These are phyloP conservation scores for Melinaea menophilus DNA, from an alignment of 2,888 invertebrate genomes.

Conservation along the genomic window DNA sequence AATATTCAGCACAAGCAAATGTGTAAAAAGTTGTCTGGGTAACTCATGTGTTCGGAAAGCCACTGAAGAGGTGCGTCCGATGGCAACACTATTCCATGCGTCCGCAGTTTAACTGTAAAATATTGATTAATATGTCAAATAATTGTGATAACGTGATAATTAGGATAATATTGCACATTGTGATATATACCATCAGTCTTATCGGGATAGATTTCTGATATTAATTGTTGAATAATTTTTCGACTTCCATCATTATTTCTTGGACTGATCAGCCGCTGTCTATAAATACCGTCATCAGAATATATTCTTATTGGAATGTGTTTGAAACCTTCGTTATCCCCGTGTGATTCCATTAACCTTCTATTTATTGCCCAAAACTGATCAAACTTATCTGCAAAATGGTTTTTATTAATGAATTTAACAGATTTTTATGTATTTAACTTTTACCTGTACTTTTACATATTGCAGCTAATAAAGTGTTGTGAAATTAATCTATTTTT, in stretches of 20 bases:
- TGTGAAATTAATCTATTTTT: too few species aligned
- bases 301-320: slow-evolving; percentile 94
- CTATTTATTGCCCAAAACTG: slow-evolving; percentile 99
- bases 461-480: too few species aligned
- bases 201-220: slow-evolving; percentile 83
- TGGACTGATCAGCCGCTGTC: slow-evolving; percentile 88
- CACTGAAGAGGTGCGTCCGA: slow-evolving; percentile 95
- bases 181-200: slow-evolving; percentile 51
- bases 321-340: slow-evolving; percentile 89
- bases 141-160: neutral
- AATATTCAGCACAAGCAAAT: slow-evolving; percentile 75
- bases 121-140: slow-evolving; percentile 1
- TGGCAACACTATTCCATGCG: slow-evolving; percentile 94
- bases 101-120: slow-evolving; percentile 84
- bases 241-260: slow-evolving; percentile 84
- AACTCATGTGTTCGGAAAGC: slow-evolving; percentile 98
- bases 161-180: neutral
- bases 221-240: slow-evolving; percentile 84
- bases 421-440: too few species aligned
- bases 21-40: slow-evolving; percentile 99
- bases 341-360: slow-evolving; percentile 92
- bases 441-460: too few species aligned
- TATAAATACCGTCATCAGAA: slow-evolving; percentile 82
- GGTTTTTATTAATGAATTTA: neutral
- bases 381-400: slow-evolving; percentile 91